These are phyloP conservation scores for Drosophila burlai DNA, from an alignment of 1,140 invertebrate species.

Conservation along the genomic window DNA sequence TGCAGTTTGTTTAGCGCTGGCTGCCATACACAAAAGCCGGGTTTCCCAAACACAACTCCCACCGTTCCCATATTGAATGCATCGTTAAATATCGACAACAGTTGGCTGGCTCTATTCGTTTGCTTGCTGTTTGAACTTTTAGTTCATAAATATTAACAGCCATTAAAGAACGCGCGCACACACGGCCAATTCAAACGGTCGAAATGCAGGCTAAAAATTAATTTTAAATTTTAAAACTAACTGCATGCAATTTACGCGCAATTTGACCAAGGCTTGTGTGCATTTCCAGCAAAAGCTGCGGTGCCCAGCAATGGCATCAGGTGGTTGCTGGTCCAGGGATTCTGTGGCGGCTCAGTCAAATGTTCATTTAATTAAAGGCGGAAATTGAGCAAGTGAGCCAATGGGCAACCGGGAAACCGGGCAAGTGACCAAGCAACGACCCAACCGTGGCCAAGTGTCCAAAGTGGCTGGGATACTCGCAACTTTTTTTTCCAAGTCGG, in stretches of 20 bases:
- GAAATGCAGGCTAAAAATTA: conserved; percentile 53
- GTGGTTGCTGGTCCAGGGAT: conserved; percentile 27
- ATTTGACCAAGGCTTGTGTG: conserved; percentile 47
- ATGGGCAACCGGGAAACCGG: conserved; percentile 8
- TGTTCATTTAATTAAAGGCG: conserved; percentile 81
- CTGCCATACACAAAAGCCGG: conserved; percentile 3
- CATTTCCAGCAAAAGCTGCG: neutral
- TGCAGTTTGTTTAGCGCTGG: conserved; percentile 33
- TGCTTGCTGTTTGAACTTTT: conserved; percentile 66
- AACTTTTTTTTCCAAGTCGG: conserved; percentile 61
- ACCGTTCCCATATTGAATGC: conserved; percentile 30
- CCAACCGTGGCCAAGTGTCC: conserved; percentile 56
- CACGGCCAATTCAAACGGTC: conserved; percentile 9
- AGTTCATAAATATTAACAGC: conserved; percentile 81
- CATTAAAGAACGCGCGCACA: conserved; percentile 60
- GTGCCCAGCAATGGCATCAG: conserved; percentile 14
- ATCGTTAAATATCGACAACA: conserved; percentile 73
- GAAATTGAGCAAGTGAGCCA: conserved; percentile 73
- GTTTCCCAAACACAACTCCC: neutral
- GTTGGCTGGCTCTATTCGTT: conserved; percentile 30
- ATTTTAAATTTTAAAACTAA: conserved; percentile 78
- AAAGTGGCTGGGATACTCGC: conserved; percentile 45
- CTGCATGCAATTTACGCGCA: conserved; percentile 60
- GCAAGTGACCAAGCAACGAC: conserved; percentile 44
- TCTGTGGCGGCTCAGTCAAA: conserved; percentile 54